These are phyloP conservation scores for Monopterus albus DNA, from an alignment of 2,113 vertebrate species.

Conservation along the genomic window DNA sequence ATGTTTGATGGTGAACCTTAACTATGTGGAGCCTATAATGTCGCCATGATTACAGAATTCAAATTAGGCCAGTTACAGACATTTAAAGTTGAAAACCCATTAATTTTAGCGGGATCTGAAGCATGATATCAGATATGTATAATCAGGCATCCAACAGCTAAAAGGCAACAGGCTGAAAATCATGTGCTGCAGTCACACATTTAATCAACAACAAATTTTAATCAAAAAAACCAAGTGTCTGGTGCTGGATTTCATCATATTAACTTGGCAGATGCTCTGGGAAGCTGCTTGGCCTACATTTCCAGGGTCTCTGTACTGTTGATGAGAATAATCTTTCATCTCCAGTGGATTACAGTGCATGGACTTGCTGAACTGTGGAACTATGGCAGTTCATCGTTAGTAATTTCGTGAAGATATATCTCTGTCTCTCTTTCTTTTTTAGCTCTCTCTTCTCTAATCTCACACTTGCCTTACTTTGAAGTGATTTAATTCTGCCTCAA, in stretches of 20 bases:
- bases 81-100: not conserved
- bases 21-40: not conserved
- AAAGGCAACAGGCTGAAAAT: not conserved
- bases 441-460: constrained; percentile 17
- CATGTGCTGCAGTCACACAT: constrained; percentile 2
- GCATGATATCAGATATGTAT: not conserved
- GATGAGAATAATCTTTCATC: constrained; percentile 68
- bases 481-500: constrained; percentile 54
- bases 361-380: constrained; percentile 58
- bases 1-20: not conserved
- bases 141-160: not conserved
- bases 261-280: constrained; percentile 38
- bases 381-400: constrained; percentile 38
- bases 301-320: constrained; percentile 48
- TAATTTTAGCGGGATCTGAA: not conserved
- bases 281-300: constrained; percentile 68
- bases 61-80: not conserved
- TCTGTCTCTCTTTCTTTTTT: not conserved
- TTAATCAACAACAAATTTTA: constrained; percentile 7
- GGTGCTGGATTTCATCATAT: constrained; percentile 31
- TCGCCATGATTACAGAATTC: not conserved
- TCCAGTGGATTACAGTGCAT: constrained; percentile 59
- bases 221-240: constrained; percentile 1
- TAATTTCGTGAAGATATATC: constrained; percentile 45
- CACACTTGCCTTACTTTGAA: constrained; percentile 55